A percentile compares a stretch with the other conserved stretches of the same genome.
These are phyloP conservation scores for Eumacrocentrus americanus DNA, from an alignment of 2,888 invertebrate species.

Conservation along the genomic window DNA sequence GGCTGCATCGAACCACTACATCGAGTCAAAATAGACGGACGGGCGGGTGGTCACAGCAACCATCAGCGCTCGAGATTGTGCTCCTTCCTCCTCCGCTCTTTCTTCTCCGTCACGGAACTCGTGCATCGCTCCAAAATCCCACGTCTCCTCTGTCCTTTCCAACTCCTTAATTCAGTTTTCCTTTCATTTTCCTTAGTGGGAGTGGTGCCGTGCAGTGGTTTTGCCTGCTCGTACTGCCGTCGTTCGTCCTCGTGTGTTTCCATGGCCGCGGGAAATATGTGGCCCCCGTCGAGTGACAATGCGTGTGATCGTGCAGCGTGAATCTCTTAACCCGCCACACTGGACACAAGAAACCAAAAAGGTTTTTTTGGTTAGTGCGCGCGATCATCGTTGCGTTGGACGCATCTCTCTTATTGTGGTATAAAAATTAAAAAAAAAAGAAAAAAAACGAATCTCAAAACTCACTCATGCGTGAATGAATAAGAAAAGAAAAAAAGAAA, in stretches of 20 bases:
- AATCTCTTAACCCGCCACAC: not conserved
- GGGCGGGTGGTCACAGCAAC: slow-evolving; percentile 29
- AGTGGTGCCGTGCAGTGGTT: too few relatives aligned
- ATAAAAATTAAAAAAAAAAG: too few relatives aligned
- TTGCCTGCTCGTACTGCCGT: slow-evolving; percentile 2
- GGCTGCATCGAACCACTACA: slow-evolving; percentile 54
- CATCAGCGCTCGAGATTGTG: slow-evolving; percentile 31
- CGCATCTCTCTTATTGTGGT: not conserved
- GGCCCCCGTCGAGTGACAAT: slow-evolving; percentile 12
- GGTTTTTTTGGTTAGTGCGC: too few relatives aligned
- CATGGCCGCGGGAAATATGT: slow-evolving; percentile 16
- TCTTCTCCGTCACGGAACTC: slow-evolving; percentile 6
- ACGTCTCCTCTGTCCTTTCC: not conserved
- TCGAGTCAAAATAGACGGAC: slow-evolving; percentile 15
- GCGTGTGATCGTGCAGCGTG: not conserved
- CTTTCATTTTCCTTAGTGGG: slow-evolving; percentile 10
- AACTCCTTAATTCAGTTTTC: not conserved
- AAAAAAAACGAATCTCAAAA: too few relatives aligned
- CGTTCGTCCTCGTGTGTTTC: slow-evolving; percentile 16
- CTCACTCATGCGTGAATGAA: too few relatives aligned
- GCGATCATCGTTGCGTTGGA: too few relatives aligned
- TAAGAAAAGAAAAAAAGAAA: not conserved
- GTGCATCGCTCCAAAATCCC: not conserved
- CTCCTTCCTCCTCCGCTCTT: slow-evolving; percentile 19
- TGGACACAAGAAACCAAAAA: not conserved